Evolutionary conservation across 1,140 invertebrate genomes (phyloP).

Genomic region (Oedothorax gibbosus): DNA sequence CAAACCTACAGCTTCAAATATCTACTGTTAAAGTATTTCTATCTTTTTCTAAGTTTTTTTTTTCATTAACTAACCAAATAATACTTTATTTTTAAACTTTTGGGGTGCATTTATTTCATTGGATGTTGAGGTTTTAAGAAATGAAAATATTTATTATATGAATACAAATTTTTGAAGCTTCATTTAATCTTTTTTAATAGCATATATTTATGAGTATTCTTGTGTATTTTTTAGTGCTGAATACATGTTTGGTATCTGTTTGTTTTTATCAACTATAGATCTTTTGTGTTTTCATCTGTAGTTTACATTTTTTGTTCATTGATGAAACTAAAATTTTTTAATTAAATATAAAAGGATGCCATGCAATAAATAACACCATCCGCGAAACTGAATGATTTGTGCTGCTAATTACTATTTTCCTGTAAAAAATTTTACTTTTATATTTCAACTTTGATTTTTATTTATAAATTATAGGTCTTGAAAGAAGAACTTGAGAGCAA

Average conservation of each 20-base stretch:
- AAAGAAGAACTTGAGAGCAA: constrained; percentile 92
- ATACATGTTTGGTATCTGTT: too few relatives aligned
- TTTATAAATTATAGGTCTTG: constrained; percentile 76
- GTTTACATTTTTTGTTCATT: too few relatives aligned
- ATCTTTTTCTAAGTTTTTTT: background rate
- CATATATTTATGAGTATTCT: too few relatives aligned
- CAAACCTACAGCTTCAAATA: constrained; percentile 89
- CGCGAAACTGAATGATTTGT: too few relatives aligned
- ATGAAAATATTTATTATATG: background rate
- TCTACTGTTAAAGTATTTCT: constrained; percentile 83
- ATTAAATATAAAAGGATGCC: too few relatives aligned
- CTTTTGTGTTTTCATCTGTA: too few relatives aligned
- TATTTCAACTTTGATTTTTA: background rate
- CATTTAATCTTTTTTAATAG: too few relatives aligned
- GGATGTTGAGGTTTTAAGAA: background rate
- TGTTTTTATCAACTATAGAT: too few relatives aligned
- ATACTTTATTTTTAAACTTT: background rate
- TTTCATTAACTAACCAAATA: background rate
- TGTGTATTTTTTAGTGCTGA: too few relatives aligned
- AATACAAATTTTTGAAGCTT: background rate
- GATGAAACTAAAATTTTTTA: too few relatives aligned
- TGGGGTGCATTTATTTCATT: background rate
- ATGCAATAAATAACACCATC: too few relatives aligned
- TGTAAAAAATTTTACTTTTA: background rate
- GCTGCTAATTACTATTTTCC: too few relatives aligned